These are phyloP conservation scores for Hippocampus barbouri DNA, from an alignment of 2,113 vertebrate species.

Conservation along the genomic window DNA sequence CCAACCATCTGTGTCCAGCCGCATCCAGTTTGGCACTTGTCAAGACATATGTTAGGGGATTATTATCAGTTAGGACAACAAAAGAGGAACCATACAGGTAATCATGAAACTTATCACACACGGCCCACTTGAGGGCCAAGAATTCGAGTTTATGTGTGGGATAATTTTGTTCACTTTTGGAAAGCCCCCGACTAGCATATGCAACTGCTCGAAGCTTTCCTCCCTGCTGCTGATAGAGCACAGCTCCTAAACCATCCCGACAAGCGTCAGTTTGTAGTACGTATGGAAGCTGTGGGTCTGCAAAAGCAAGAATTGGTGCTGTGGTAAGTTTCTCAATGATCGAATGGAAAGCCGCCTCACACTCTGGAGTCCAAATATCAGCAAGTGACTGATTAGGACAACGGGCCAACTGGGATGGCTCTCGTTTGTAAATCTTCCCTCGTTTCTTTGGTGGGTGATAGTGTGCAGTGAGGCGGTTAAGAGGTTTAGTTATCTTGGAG, in stretches of 20 bases:
- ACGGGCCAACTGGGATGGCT: no score
- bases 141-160: slow-evolving; percentile 22
- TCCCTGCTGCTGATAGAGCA: slow-evolving; percentile 21
- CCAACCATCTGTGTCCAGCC: no score
- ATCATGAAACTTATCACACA: neutral
- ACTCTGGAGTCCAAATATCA: neutral
- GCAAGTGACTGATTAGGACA: neutral
- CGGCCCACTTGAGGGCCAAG: slow-evolving; percentile 4
- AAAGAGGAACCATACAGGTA: neutral
- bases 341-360: slow-evolving; percentile 5
- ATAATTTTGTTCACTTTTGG: slow-evolving; percentile 6
- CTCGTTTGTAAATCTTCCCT: no score
- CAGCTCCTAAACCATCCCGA: slow-evolving; percentile 6
- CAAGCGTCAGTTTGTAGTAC: slow-evolving; percentile 15
- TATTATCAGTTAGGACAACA: neutral
- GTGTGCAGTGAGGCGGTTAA: neutral
- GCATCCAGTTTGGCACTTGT: neutral
- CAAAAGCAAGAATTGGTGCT: slow-evolving; percentile 8
- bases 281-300: slow-evolving; percentile 4
- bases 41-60: neutral
- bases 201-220: slow-evolving; percentile 4
- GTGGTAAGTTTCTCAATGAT: slow-evolving; percentile 2
- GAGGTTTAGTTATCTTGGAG: neutral
- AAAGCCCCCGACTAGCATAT: slow-evolving; percentile 14
- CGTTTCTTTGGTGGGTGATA: no score